Evolutionary conservation across 1,140 invertebrate species (phyloP), one percentile per base, ranked within the genome.

Genomic region (Drosophila guanche): DNA sequence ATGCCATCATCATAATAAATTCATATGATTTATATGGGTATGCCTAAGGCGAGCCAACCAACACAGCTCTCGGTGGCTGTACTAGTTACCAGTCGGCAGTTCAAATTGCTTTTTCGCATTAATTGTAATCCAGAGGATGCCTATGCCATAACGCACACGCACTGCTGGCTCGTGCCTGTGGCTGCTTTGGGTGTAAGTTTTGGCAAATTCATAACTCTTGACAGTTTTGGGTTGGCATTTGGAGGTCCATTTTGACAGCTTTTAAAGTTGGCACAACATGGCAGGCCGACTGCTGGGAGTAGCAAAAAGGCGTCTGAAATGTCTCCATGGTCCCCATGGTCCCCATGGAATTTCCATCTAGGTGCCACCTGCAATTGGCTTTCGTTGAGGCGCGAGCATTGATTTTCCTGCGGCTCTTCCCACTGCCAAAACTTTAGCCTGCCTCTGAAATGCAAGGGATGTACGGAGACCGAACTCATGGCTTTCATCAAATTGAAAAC

Each of bases 1-100:
- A 90, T 88, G 79, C 72, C 76, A 86, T 90, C 88, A 90, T 90
- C 86, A 90, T 90, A 90, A 90, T 90, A 90, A 90, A 90, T 90
- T 90, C 73, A 86, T 79, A 53, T 90, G 88, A 90, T 90, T 90
- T 90, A 90, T 90, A 76, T 77, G 65, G 52, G 52, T 43, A 41
- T 43, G 76, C 76, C 59, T 85, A 58, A 79, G 80, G 70, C 76
- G 29, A 20, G 27, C 42, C 25, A 33, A 37, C 12, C 23, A 48
- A 41, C 25, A 22, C 61, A 37, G 16, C 63, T 73, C 63, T 66
- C 58, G 58, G 76, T 60, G 58, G 57, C 69, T 72, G 57, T 59
- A 75, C 56, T 46, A 61, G 43, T 47, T 45, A 29, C 48, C 25
- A 62, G 60, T 25, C 53, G 61, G 62, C 52, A 61, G 40, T 47